These are phyloP conservation scores for Drosophila flavopinicola DNA, from an alignment of 2,888 invertebrate genomes.

Conservation along the genomic window DNA sequence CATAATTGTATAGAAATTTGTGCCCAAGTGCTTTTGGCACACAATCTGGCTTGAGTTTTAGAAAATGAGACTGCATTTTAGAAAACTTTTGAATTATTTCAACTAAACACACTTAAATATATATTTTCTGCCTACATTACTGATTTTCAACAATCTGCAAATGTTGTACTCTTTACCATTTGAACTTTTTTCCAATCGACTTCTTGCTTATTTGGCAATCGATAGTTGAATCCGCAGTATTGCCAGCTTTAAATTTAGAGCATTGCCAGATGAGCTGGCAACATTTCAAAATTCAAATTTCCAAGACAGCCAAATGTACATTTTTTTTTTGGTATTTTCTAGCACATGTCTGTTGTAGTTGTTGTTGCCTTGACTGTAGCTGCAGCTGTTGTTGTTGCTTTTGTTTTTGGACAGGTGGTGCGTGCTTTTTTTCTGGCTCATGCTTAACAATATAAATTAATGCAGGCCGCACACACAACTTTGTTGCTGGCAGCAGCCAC, in stretches of 20 bases:
- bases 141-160: no score
- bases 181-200: no score
- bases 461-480: conserved; percentile 57
- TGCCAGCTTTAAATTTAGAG: background rate
- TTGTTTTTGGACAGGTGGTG: conserved; percentile 64
- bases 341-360: conserved; percentile 31
- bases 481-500: conserved; percentile 54
- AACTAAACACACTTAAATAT: no score
- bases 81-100: no score
- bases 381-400: background rate
- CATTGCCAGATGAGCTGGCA: conserved; percentile 14
- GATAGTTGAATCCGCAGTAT: no score
- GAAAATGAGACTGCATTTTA: no score
- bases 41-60: no score
- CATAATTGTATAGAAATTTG: no score
- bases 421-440: conserved; percentile 78
- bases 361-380: conserved; percentile 19
- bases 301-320: conserved; percentile 5
- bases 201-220: no score
- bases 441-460: conserved; percentile 75
- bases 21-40: no score
- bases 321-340: conserved; percentile 3
- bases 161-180: no score
- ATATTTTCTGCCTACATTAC: no score
- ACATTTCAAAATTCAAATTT: background rate